phyloP scores from a whole-genome alignment of 2,797 vertebrate genomes.

The Anniella stebbinsi region DNA sequence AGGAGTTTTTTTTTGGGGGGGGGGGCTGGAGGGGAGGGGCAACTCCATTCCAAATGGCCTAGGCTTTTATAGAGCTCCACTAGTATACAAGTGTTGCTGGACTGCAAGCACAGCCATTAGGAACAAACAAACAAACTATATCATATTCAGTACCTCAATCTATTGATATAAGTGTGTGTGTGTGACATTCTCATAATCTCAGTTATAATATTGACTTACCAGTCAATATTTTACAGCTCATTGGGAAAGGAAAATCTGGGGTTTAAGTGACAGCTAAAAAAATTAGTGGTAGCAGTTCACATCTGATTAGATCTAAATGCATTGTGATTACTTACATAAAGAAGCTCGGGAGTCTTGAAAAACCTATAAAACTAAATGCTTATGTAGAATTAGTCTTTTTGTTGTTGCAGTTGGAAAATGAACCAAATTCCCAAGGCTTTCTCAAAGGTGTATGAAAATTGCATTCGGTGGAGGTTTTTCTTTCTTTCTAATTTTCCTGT shows the following conservation, averaged over 20 bases:
- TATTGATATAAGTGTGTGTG: background rate
- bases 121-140: background rate
- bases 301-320: slow-evolving; percentile 19
- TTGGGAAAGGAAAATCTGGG: rapidly evolving
- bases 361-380: slow-evolving; percentile 41
- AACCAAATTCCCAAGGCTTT: slow-evolving; percentile 47
- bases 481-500: background rate
- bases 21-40: background rate
- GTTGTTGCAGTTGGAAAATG: slow-evolving; percentile 53
- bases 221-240: slow-evolving; percentile 5
- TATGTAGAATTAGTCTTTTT: slow-evolving; percentile 60
- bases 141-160: background rate
- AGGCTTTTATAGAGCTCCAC: background rate
- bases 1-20: too few relatives aligned
- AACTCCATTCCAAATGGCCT: too few relatives aligned
- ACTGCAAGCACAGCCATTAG: background rate
- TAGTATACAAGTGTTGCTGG: background rate
- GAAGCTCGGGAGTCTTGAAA: background rate
- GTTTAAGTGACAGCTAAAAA: background rate
- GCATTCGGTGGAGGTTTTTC: background rate
- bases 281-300: slow-evolving; percentile 10
- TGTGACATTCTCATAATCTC: background rate
- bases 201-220: background rate
- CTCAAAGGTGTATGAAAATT: slow-evolving; percentile 37
- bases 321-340: slow-evolving; percentile 18